Base-by-base conservation (phyloP, 2,888 invertebrate genomes). In the Psylliodes chrysocephalus region DNA sequence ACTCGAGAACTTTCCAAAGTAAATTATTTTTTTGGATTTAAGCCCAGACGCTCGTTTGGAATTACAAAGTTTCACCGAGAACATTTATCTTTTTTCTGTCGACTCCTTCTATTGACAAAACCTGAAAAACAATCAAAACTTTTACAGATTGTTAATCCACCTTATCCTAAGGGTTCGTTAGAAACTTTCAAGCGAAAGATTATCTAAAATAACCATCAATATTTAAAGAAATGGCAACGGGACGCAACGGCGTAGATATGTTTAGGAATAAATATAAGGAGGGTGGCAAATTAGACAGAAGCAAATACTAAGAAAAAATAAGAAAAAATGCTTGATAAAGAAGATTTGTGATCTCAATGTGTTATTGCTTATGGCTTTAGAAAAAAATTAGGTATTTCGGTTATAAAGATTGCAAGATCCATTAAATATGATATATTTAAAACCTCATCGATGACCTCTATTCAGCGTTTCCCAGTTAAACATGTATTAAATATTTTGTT, bases 201-300 rank as follows among this genome's bases (percentile, higher is more conserved):
- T 55, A 64, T 65, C 57, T 53, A 53, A 61, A 65, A 65, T 60
- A 61, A 57, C 65, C 56, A 65, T 65, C 61, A 59, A 65, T 59
- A 65, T 62, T 62, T 62, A 55, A 61, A 54, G 54, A 54, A 56
- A 59, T 57, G 52, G 30, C 33, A 30, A 18, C 44, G 53, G 47
- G 47, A 54, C 40, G n/a, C 35, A 35, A 14, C 14, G 14, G 35
- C 35, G 12, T 14, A 6, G 35, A 12, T 35, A 4, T 35, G 14
- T 35, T 33, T 35, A 33, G n/a, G n/a, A n/a, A n/a, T n/a, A n/a
- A n/a, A n/a, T n/a, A n/a, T n/a, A n/a, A n/a, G n/a, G n/a, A n/a
- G n/a, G n/a, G n/a, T n/a, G n/a, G n/a, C n/a, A n/a, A n/a, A n/a
- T n/a, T n/a, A n/a, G n/a, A n/a, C 5, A 25, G 4, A 25, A 25